Percentiles rank a stretch among this genome's conserved stretches.
Conservation (phyloP, 35 echinoderm and acorn worm species). For the Patiria miniata region DNA sequence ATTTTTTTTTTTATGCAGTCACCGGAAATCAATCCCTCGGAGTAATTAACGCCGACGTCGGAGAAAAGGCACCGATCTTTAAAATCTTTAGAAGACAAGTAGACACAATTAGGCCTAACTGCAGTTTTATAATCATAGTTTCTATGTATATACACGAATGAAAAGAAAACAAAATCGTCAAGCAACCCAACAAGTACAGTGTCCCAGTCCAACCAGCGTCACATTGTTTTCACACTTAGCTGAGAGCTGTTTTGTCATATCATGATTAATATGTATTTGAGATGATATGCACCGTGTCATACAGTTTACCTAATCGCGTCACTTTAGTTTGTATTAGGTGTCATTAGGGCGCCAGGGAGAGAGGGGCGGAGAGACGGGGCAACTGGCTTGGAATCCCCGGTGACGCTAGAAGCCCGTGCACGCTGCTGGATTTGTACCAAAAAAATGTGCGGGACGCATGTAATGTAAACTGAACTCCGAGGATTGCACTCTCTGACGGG, state of each 20-base stretch:
- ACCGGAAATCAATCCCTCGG: too few relatives aligned
- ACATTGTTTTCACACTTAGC: neutral
- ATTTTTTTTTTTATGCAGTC: too few relatives aligned
- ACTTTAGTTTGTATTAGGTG: constrained; percentile 26
- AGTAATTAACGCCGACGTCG: too few relatives aligned
- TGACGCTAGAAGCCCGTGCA: neutral
- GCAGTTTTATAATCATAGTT: too few relatives aligned
- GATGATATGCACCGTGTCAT: constrained; percentile 18
- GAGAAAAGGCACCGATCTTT: too few relatives aligned
- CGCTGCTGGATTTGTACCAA: neutral
- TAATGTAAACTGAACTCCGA: constrained; percentile 15
- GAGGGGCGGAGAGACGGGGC: neutral
- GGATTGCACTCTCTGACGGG: neutral
- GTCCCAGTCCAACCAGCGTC: too few relatives aligned
- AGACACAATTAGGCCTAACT: too few relatives aligned
- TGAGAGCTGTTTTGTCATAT: constrained; percentile 20
- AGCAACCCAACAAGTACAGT: too few relatives aligned
- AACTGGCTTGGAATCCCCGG: neutral
- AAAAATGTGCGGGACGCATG: neutral
- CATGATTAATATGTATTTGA: constrained; percentile 24
- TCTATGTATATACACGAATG: too few relatives aligned
- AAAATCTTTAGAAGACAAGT: too few relatives aligned
- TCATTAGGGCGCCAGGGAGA: neutral
- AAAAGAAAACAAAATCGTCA: too few relatives aligned
- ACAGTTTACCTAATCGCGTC: constrained; percentile 18